These are phyloP conservation scores for Ferdinandea cuprea DNA, from an alignment of 2,888 invertebrate species.

Conservation along the genomic window DNA sequence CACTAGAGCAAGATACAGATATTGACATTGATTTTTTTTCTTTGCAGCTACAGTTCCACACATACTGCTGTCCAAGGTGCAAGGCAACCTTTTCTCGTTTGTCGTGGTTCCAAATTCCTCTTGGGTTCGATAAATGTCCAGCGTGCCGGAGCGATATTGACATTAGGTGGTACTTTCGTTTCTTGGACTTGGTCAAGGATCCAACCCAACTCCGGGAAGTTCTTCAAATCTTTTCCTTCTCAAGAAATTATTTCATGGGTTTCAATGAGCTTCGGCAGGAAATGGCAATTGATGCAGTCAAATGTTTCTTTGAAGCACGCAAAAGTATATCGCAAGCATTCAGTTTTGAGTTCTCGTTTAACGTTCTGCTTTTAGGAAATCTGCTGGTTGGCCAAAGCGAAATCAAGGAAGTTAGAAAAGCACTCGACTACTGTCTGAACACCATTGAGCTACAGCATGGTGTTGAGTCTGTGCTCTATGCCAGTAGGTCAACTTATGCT, in stretches of 20 bases:
- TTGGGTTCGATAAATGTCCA: conserved; percentile 44
- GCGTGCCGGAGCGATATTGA: conserved; percentile 10
- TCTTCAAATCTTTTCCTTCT: conserved; percentile 5
- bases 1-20: not conserved
- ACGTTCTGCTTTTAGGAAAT: conserved; percentile 2
- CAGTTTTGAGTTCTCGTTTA: no score
- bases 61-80: conserved; percentile 78
- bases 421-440: conserved; percentile 28
- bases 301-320: conserved; percentile 30
- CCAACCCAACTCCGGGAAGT: not conserved
- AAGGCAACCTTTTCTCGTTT: conserved; percentile 74
- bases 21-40: not conserved
- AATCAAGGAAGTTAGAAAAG: no score
- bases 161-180: conserved; percentile 38
- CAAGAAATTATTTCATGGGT: not conserved
- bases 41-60: conserved; percentile 76
- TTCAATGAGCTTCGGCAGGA: conserved; percentile 31
- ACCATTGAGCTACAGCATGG: conserved; percentile 32
- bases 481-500: conserved; percentile 31
- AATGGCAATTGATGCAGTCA: conserved; percentile 21
- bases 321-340: conserved; percentile 3
- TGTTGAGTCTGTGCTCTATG: conserved; percentile 43
- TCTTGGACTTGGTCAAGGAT: not conserved
- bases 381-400: conserved; percentile 5
- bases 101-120: not conserved